Evolutionary conservation across 2,888 invertebrate genomes (phyloP), one percentile per base, ranked within the genome.

Genomic region (Fabriciana adippe): DNA sequence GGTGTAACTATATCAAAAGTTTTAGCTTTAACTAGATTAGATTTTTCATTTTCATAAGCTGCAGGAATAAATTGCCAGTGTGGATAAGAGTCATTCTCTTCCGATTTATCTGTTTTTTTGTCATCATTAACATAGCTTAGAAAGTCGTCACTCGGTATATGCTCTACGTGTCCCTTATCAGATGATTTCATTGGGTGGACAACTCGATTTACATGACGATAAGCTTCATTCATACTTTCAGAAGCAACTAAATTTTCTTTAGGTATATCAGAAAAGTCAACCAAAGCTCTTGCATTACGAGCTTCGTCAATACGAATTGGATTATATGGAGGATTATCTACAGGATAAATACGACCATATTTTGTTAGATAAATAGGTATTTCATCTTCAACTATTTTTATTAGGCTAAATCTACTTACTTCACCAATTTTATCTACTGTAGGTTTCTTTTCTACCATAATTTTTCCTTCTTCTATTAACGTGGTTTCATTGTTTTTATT

Each of bases 341-440:
- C 92, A 14, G 93, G 93, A 75, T 93, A 93, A 16, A 91, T 82
- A 69, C 90, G 93, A 3, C 92, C 89, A 31, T 86, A 80, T 77
- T 90, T 93, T 11, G 93, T 93, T 18, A 93, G 77, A 76, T 93
- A 93, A 71, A 92, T 91, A 57, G 93, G 93, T 15, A 93, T 92
- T 76, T 93, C 93, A 75, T 93, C 93, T 84, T 94, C 95, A 3
- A 95, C 93, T 63, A 95, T 92, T 82, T 95, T 95, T 16, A 96
- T 95, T 21, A 94, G 90, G 74, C 95, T 95, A 48, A 94, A 94
- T 73, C 95, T 93, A 80, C 94, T 95, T 0, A 96, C 94, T 83
- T 95, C 95, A 55, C 95, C 95, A 70, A 96, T 93, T 87, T 94
- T 94, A 76, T 95, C 94, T 1, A 94, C 78, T 16, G 93, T 93